These are phyloP conservation scores for Lutraria lutraria DNA, from an alignment of 2,888 invertebrate species.

Conservation along the genomic window DNA sequence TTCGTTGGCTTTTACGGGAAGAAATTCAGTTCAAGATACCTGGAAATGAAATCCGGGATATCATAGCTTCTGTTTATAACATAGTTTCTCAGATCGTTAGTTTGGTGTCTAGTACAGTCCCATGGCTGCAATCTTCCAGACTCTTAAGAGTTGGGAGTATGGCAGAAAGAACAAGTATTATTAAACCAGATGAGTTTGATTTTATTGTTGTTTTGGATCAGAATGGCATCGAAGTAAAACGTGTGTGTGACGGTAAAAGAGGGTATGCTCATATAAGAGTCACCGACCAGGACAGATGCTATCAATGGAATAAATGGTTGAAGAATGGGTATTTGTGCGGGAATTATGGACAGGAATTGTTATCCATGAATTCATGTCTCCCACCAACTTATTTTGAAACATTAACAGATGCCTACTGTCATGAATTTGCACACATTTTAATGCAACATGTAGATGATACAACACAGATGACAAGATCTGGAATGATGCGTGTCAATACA, in stretches of 20 bases:
- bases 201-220: constrained; percentile 19
- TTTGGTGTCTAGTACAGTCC: neutral
- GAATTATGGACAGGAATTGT: neutral
- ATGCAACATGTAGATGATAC: neutral
- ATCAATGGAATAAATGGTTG: constrained; percentile 9
- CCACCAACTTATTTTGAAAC: constrained; percentile 15
- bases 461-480: neutral
- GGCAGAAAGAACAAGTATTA: constrained; percentile 20
- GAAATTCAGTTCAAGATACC: constrained; percentile 2
- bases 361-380: neutral
- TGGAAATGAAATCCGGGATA: neutral
- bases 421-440: neutral
- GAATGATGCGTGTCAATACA: neutral
- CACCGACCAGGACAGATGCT: neutral
- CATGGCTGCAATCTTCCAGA: neutral
- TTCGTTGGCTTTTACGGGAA: neutral
- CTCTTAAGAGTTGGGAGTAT: constrained; percentile 17
- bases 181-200: constrained; percentile 19
- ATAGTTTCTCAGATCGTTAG: neutral
- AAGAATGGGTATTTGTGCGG: constrained; percentile 20
- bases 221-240: neutral
- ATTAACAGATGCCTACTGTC: constrained; percentile 9
- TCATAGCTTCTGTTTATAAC: neutral
- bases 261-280: constrained; percentile 27
- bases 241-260: neutral